Conservation (phyloP, 2,888 invertebrate species). For the Apodemia hepburni region DNA sequence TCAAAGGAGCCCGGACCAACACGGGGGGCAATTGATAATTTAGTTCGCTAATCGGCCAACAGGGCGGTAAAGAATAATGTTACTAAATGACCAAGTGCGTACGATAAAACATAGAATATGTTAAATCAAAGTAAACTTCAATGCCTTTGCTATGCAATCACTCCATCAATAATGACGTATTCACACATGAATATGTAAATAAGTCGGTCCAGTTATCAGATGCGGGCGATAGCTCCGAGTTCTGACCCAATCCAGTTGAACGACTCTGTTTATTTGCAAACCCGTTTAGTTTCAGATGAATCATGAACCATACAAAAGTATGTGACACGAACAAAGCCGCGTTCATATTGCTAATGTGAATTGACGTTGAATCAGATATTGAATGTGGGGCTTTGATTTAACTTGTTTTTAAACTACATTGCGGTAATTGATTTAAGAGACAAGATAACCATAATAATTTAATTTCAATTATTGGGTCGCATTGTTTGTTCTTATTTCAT, state of each 20-base stretch:
- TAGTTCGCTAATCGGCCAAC: no score
- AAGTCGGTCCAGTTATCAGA: slow-evolving; percentile 8
- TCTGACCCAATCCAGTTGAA: slow-evolving; percentile 10
- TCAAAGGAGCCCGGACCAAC: no score
- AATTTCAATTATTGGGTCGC: not conserved
- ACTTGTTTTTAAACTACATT: not conserved
- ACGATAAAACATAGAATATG: no score
- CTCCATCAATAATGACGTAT: not conserved
- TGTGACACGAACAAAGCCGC: not conserved
- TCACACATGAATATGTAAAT: slow-evolving; percentile 6
- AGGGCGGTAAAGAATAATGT: no score
- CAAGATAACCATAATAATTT: not conserved
- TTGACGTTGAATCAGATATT: not conserved
- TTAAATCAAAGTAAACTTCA: no score
- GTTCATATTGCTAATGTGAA: slow-evolving; percentile 3
- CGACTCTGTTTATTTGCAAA: slow-evolving; percentile 6
- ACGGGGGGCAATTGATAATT: no score
- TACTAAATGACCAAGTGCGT: no score
- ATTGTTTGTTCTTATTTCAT: no score
- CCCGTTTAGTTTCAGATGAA: not conserved
- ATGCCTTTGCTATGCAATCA: no score
- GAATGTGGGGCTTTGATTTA: not conserved
- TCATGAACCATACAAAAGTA: slow-evolving; percentile 2
- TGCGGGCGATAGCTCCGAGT: slow-evolving; percentile 8
- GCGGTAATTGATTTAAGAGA: not conserved